Percentiles rank a stretch among this genome's conserved stretches.
Evolutionary conservation across 2,113 vertebrate species (phyloP).

Genomic region (Myocastor coypus): DNA sequence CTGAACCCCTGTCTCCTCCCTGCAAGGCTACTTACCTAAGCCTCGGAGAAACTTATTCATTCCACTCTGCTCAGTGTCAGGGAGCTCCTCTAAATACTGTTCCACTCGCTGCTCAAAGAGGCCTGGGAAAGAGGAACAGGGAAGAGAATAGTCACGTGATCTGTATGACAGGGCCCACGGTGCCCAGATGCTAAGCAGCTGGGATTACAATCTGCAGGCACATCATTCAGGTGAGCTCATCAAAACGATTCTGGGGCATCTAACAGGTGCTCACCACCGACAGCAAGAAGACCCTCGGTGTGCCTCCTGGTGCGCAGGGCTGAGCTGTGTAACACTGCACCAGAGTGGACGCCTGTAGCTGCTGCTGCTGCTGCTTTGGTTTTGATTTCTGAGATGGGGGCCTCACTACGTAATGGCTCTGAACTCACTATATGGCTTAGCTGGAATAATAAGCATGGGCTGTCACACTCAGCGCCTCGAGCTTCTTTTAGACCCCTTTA

Average conservation of each 20-base stretch:
- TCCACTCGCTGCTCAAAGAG: conserved; percentile 98
- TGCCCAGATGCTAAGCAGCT: neutral
- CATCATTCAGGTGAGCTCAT: neutral
- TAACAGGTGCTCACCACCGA: neutral
- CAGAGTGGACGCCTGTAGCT: neutral
- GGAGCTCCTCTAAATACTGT: conserved; percentile 98
- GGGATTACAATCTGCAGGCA: neutral
- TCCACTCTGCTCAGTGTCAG: conserved; percentile 98
- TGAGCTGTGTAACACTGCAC: neutral
- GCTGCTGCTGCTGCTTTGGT: neutral
- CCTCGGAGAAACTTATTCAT: conserved; percentile 99
- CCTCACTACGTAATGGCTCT: neutral
- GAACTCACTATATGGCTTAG: neutral
- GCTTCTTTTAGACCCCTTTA: neutral
- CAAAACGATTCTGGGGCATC: neutral
- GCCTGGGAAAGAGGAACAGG: conserved; percentile 84
- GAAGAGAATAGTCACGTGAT: conserved; percentile 22
- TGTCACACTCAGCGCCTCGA: neutral
- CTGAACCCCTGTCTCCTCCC: neutral
- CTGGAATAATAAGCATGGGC: neutral
- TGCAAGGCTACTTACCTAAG: conserved; percentile 91
- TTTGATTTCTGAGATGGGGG: neutral
- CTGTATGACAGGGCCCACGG: neutral
- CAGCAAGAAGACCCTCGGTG: neutral
- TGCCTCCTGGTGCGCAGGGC: neutral